Base-by-base conservation (phyloP, 1,140 invertebrate species). In the Cotesia glomerata region DNA sequence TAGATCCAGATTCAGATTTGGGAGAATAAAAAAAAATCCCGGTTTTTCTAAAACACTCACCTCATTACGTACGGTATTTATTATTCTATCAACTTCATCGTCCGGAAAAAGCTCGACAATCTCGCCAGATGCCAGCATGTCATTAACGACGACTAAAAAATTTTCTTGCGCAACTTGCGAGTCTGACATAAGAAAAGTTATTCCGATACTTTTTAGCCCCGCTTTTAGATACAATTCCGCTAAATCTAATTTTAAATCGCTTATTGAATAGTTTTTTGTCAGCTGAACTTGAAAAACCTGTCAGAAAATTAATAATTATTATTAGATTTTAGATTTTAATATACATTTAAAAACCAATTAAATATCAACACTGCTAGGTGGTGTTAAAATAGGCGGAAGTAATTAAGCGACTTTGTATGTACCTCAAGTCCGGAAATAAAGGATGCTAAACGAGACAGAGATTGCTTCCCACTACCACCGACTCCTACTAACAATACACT, bases 401-500 rank as follows among this genome's bases (percentile, higher is more conserved):
- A 39, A 56, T 16, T 63, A 45, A 68, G n/a, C 84, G 95, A 96
- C 54, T 65, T 52, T 35, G 14, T 45, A 45, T 39, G 35, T 2
- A 97, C 94, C 85, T 98, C 95, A 5, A 98, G 87, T 2, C 92
- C 91, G 18, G 95, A 95, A 51, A 98, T 96, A 79, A 94, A 98
- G 0, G 96, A 92, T 0, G 96, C 92, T 4, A 98, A 86, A 62
- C 95, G 86, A 0, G 96, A 94, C 8, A 98, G 86, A 35, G 95
- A 97, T 85, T 98, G 96, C 83, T 98, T 98, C 70, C 97, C 97
- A 76, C 94, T 96, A 14, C 97, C 97, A 62, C 97, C 97, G 2
- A 98, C 96, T 51, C 97, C 97, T 51, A 98, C 93, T 2, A 98
- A 84, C 18, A 99, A 84, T 0, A 95, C 97, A 83, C 98, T 97